Evolutionary conservation across 2,113 vertebrate species (phyloP), one percentile per base, ranked within the genome.

Genomic region (Erpornis zantholeuca): DNA sequence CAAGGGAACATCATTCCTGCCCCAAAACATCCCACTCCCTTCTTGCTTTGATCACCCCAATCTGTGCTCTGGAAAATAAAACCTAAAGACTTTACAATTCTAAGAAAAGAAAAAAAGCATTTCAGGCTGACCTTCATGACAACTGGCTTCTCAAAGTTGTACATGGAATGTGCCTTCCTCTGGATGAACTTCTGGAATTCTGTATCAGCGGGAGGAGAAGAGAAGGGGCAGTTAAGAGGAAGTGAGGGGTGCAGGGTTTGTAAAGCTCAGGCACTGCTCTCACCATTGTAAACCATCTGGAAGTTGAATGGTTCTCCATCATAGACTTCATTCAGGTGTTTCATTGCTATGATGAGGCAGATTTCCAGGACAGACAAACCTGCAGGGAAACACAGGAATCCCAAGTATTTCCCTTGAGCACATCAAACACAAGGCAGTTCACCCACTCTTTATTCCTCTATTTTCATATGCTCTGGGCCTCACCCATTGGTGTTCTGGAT

Each of bases 131-230:
- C 99, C 99, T 99, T 99, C 97, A 99, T 98, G 89, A 99, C 98
- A 68, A 99, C 99, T 1, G 99, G 98, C 95, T 98, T 99, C 35
- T 99, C 99, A 59, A 99, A 99, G 97, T 99, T 99, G 97, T 99
- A 98, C 95, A 99, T 97, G 12, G 98, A 99, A 79, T 98, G 98
- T 1, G 99, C 98, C 90, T 99, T 99, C 94, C 99, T 98, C 70
- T 99, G 99, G 47, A 99, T 97, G 93, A 99, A 99, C 97, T 99
- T 99, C 98, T 99, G 99, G 97, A 99, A 99, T 94, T 99, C 99
- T 99, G 95, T 3, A 83, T 27, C 57, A 36, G 57, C 0, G 1
- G 21, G 1, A 71, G 29, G 27, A 11, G 38, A 15, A 10, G 45
- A 6, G n/a, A 57, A 61, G 45, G 28, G 47, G 83, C 40, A 65